Conservation (phyloP, 1,140 invertebrate species). For the Heterodera carotae region DNA sequence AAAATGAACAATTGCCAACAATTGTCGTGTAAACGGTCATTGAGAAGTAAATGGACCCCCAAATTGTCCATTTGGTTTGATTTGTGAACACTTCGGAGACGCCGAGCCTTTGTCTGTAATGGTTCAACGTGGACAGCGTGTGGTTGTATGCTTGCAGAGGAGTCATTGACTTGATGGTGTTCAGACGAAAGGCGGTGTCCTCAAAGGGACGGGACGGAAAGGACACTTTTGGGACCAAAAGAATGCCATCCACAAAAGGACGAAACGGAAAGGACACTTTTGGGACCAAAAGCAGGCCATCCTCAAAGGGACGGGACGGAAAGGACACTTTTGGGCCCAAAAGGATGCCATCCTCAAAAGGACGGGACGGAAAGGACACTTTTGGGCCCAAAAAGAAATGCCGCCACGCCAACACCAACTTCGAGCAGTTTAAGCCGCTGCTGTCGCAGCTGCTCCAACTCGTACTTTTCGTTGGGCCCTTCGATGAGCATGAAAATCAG, state of each 20-base stretch:
- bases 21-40: constrained; percentile 55
- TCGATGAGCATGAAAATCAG: constrained; percentile 51
- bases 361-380: constrained; percentile 9
- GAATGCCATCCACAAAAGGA: constrained; percentile 1
- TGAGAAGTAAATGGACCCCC: constrained; percentile 52
- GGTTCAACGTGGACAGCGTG: constrained; percentile 42
- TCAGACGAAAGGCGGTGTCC: constrained; percentile 52
- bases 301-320: not conserved
- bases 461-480: constrained; percentile 50
- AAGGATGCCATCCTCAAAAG: constrained; percentile 3
- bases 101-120: constrained; percentile 45
- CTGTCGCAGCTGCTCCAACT: constrained; percentile 43
- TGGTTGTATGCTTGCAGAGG: constrained; percentile 53
- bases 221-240: not conserved
- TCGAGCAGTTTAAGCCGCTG: constrained; percentile 46
- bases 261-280: constrained; percentile 5
- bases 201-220: constrained; percentile 26
- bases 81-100: constrained; percentile 38
- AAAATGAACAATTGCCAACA: constrained; percentile 19
- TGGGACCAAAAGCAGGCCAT: not conserved
- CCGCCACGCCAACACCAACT: too few relatives aligned
- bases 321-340: constrained; percentile 10
- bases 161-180: constrained; percentile 52
- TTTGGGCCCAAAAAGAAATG: not conserved
- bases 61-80: constrained; percentile 51